Conservation (phyloP, 2,888 invertebrate species). For the Oscheius onirici region DNA sequence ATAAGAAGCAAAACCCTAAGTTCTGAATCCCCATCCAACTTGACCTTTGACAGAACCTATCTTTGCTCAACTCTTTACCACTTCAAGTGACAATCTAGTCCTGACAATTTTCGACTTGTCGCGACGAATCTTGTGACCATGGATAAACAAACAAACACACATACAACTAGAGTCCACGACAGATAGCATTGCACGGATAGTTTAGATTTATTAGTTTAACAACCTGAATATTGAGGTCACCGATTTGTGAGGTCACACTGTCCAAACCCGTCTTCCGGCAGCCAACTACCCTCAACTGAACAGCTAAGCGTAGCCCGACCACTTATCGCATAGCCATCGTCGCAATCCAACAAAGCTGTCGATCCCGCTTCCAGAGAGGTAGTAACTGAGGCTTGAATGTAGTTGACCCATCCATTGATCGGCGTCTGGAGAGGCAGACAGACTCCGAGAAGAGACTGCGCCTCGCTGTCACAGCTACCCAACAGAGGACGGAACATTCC, state of each 20-base stretch:
- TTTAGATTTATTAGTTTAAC: too few species aligned
- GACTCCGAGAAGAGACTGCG: constrained; percentile 27
- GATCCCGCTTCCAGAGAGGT: constrained; percentile 50
- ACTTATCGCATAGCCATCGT: constrained; percentile 46
- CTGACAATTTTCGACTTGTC: too few species aligned
- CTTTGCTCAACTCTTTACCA: too few species aligned
- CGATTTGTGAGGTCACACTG: constrained; percentile 9
- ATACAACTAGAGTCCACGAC: too few species aligned
- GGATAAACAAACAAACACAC: too few species aligned
- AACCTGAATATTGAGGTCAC: not conserved
- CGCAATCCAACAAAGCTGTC: constrained; percentile 50
- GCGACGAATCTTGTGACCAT: too few species aligned
- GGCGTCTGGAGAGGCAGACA: constrained; percentile 48
- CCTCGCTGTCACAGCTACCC: constrained; percentile 42
- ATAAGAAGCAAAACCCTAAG: too few species aligned
- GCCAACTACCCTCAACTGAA: constrained; percentile 13
- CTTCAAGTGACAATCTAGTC: too few species aligned
- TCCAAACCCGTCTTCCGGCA: constrained; percentile 19
- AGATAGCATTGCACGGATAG: too few species aligned
- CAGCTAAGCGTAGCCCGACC: constrained; percentile 41
- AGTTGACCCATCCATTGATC: constrained; percentile 38
- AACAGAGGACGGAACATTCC: constrained; percentile 53
- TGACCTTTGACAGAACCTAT: too few species aligned
- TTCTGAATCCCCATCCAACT: too few species aligned
- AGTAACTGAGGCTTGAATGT: constrained; percentile 38